Evolutionary conservation across 2,888 invertebrate species (phyloP), one percentile per base, ranked within the genome.

Genomic region (Cenopis cana): DNA sequence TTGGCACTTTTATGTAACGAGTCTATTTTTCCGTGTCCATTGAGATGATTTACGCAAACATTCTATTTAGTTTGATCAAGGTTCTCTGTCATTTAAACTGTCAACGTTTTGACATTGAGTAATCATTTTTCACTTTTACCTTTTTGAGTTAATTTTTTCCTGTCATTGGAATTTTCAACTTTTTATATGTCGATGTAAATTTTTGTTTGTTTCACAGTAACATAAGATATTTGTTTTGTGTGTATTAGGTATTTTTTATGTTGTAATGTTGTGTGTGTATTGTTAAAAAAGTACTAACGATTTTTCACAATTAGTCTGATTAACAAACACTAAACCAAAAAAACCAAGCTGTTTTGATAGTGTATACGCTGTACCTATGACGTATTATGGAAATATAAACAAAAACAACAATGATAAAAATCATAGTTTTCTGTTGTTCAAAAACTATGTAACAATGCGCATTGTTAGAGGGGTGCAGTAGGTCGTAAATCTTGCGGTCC

Each of bases 401-500:
- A 5, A 8, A n/a, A 46, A 46, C n/a, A 46, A 1, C n/a, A 8
- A n/a, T n/a, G n/a, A 6, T 46, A n/a, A 14, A 46, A 46, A 8
- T 12, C 18, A 59, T 18, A 18, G 18, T 38, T 49, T 18, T 62
- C 18, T n/a, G 2, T 33, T 29, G 12, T 33, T 62, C 8, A 69
- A 69, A 56, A 69, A 56, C 49, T 50, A 64, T 69, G 33, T 56
- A 64, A 59, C 29, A 70, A 54, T 59, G 59, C 33, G 76, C 76
- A 78, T 82, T 78, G 76, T 78, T 79, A 76, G 77, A 74, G 67
- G 76, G 76, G 74, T 79, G 83, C 85, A 85, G 83, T 86, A 88
- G 84, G 85, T 88, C 84, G 86, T 86, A 82, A 87, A 86, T 82
- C 81, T 83, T 89, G 89, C 79, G 89, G 88, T 89, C 76, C 73